Conservation (phyloP, 1,140 invertebrate species). For the Babylonia areolata region DNA sequence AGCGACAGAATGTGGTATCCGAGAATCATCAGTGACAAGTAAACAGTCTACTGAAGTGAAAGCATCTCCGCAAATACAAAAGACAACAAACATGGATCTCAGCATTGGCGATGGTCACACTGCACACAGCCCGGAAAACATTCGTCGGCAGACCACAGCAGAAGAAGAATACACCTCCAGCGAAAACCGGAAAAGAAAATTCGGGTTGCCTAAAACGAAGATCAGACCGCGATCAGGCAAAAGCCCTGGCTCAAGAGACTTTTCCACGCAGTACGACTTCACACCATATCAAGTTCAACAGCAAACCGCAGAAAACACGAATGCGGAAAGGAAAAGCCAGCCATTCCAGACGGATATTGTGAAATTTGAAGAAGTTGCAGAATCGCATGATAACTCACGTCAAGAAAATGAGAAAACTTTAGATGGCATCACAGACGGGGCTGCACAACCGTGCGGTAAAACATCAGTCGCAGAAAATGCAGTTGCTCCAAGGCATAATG, state of each 20-base stretch:
- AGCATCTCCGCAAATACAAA: neutral
- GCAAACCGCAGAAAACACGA: neutral
- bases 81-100: neutral
- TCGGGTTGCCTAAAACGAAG: neutral
- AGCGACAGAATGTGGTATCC: neutral
- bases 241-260: neutral
- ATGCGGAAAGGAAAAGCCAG: neutral
- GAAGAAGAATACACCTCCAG: neutral
- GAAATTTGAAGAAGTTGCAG: neutral
- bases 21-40: neutral
- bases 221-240: neutral
- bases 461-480: neutral
- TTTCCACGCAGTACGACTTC: constrained; percentile 15
- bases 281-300: neutral
- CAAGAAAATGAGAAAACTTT: neutral
- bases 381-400: neutral
- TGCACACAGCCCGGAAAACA: neutral
- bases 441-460: neutral
- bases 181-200: neutral
- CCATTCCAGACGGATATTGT: neutral
- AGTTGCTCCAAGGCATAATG: neutral
- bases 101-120: constrained; percentile 8
- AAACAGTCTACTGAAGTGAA: neutral
- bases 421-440: neutral
- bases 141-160: neutral